Percentiles rank a stretch among this genome's conserved stretches.
phyloP scores from a whole-genome alignment of 1,140 invertebrate genomes.

The Danaus plexippus region DNA sequence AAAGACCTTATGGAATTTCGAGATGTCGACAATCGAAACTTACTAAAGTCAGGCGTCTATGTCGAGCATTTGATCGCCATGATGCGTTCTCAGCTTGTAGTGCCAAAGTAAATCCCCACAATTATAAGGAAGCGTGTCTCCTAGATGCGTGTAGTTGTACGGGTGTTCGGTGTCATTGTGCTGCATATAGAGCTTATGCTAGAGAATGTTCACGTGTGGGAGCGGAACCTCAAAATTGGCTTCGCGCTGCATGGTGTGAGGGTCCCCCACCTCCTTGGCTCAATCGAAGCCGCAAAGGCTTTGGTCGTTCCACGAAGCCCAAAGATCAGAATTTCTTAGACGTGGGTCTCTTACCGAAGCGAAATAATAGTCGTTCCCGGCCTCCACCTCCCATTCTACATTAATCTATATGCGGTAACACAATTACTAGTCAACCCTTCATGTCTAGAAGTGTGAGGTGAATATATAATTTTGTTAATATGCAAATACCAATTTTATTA shows the following conservation, averaged over 20 bases:
- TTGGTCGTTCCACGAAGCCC: conserved; percentile 20
- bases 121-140: conserved; percentile 89
- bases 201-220: conserved; percentile 86
- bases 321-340: conserved; percentile 33
- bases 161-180: conserved; percentile 86
- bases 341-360: conserved; percentile 39
- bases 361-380: conserved; percentile 40
- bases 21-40: conserved; percentile 45
- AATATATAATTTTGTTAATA: conserved; percentile 10
- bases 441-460: conserved; percentile 52
- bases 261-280: conserved; percentile 45
- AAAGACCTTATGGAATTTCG: conserved; percentile 54
- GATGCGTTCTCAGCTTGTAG: conserved; percentile 79
- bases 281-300: conserved; percentile 29
- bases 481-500: background rate
- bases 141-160: conserved; percentile 93
- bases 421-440: conserved; percentile 61
- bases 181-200: conserved; percentile 89
- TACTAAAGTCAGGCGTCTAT: conserved; percentile 54
- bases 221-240: conserved; percentile 78
- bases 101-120: conserved; percentile 80
- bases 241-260: conserved; percentile 75
- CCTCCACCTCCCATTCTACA: conserved; percentile 57
- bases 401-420: conserved; percentile 33
- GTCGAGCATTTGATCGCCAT: conserved; percentile 69